Evolutionary conservation across 1,140 invertebrate species (phyloP).

Genomic region (Mylabris phalerata): DNA sequence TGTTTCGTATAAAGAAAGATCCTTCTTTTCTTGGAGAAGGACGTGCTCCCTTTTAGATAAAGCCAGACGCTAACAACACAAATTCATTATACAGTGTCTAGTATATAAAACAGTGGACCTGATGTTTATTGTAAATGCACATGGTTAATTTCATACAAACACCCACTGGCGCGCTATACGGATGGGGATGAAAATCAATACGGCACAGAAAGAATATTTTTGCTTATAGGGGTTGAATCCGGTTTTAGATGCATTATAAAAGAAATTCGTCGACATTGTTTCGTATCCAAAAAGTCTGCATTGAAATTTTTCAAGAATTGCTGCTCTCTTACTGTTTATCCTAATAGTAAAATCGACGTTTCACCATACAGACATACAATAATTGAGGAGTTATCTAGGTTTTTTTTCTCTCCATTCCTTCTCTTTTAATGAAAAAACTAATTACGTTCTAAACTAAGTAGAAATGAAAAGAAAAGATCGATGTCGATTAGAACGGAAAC

Average conservation of each 20-base stretch:
- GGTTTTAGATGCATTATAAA: conserved; percentile 28
- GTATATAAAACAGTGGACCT: conserved; percentile 37
- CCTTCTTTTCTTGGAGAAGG: too few species aligned
- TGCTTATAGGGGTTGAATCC: conserved; percentile 35
- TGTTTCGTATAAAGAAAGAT: too few species aligned
- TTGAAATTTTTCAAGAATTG: too few species aligned
- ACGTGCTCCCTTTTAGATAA: conserved; percentile 20
- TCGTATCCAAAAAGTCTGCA: background rate
- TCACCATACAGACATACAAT: too few species aligned
- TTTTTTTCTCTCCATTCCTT: background rate
- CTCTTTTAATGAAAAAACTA: background rate
- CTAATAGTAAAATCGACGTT: too few species aligned
- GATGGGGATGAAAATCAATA: conserved; percentile 41
- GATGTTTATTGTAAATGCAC: conserved; percentile 37
- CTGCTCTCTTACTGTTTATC: too few species aligned
- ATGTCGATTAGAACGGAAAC: conserved; percentile 5
- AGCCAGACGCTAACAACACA: conserved; percentile 37
- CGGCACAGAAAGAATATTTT: conserved; percentile 40
- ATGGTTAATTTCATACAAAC: conserved; percentile 37
- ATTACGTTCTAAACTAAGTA: background rate
- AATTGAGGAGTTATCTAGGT: too few species aligned
- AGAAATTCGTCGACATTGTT: conserved; percentile 10
- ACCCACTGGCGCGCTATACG: conserved; percentile 30
- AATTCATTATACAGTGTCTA: conserved; percentile 42
- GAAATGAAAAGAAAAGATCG: too few species aligned